Evolutionary conservation across 2,113 vertebrate species (phyloP).

Genomic region (Ictalurus punctatus): DNA sequence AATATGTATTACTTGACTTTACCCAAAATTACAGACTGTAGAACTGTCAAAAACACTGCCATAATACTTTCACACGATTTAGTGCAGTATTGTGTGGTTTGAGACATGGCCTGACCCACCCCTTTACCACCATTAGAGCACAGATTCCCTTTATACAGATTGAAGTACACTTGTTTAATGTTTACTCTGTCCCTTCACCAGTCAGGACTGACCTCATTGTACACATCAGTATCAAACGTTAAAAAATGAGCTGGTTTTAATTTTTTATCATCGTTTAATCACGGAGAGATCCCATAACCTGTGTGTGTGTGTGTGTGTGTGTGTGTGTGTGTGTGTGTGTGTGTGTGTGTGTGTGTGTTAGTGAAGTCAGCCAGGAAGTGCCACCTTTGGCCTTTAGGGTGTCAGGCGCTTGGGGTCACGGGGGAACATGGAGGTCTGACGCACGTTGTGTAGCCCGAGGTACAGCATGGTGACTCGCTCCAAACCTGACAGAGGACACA

Average conservation of each 20-base stretch:
- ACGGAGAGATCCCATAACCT: not conserved
- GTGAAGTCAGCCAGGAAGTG: not conserved
- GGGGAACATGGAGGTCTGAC: slow-evolving; percentile 98
- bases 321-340: not conserved
- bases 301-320: too few species aligned
- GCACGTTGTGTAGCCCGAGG: slow-evolving; percentile 92
- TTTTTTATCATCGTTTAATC: not conserved
- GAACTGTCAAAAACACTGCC: not conserved
- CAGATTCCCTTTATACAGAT: slow-evolving; percentile 27
- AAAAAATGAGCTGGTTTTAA: slow-evolving; percentile 26
- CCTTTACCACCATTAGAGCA: slow-evolving; percentile 5
- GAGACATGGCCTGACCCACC: not conserved
- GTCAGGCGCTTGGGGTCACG: slow-evolving; percentile 96
- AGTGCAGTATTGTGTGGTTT: not conserved
- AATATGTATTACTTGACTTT: not conserved
- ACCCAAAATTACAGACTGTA: not conserved
- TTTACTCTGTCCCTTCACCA: not conserved
- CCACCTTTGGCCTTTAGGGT: slow-evolving; percentile 71
- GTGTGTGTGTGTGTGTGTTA: not conserved
- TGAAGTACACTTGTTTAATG: slow-evolving; percentile 36
- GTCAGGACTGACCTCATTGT: not conserved
- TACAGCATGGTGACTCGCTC: slow-evolving; percentile 98
- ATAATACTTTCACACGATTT: not conserved
- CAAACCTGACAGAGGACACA: slow-evolving; percentile 75
- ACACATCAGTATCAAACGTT: slow-evolving; percentile 14